Evolutionary conservation across 2,797 vertebrate genomes (phyloP).

Genomic region (Neosalanx taihuensis): DNA sequence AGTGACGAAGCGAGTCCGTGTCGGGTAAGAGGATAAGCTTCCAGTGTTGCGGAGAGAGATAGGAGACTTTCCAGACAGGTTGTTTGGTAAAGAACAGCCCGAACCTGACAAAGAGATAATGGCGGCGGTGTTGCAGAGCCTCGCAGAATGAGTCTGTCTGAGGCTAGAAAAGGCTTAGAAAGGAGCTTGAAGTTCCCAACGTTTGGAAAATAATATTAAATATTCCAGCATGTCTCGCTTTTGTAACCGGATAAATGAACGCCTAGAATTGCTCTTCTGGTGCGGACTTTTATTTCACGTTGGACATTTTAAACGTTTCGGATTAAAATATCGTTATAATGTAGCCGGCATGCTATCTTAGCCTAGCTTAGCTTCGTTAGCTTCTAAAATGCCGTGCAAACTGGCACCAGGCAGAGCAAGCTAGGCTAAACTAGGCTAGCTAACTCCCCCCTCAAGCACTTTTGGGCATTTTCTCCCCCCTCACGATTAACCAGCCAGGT

Average conservation of each 20-base stretch:
- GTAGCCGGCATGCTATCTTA: not conserved
- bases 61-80: constrained; percentile 63
- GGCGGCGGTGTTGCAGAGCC: constrained; percentile 89
- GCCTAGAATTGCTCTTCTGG: not conserved
- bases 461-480: not conserved
- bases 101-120: constrained; percentile 85
- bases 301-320: not conserved
- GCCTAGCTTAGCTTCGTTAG: not conserved
- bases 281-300: too few species aligned
- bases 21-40: constrained; percentile 96
- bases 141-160: constrained; percentile 71
- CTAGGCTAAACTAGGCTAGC: not conserved
- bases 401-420: not conserved
- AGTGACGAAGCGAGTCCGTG: constrained; percentile 98
- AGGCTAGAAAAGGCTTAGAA: constrained; percentile 3
- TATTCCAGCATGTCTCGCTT: not conserved
- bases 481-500: not conserved
- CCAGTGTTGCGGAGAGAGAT: constrained; percentile 86
- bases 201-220: not conserved
- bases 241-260: not conserved
- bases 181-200: constrained; percentile 22
- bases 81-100: constrained; percentile 64
- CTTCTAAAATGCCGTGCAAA: not conserved
- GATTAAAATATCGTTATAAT: not conserved
- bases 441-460: not conserved